These are phyloP conservation scores for Scopus umbretta DNA, from an alignment of 2,113 vertebrate species.

Conservation along the genomic window DNA sequence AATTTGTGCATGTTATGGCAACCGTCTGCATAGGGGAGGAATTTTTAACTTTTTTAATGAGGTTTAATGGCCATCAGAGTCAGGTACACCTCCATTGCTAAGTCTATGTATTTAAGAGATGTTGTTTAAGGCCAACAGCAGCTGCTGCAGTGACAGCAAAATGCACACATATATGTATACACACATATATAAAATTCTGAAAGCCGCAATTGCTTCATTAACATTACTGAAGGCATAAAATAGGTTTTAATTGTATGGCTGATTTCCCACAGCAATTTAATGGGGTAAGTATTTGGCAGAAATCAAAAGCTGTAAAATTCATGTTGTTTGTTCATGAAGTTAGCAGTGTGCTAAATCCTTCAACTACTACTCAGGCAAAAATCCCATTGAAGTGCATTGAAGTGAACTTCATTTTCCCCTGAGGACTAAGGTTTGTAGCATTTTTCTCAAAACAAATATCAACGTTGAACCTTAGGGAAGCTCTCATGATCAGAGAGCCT, in stretches of 20 bases:
- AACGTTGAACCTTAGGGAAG: neutral
- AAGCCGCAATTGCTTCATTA: conserved; percentile 55
- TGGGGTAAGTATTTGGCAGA: conserved; percentile 48
- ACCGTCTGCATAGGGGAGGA: neutral
- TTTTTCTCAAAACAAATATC: conserved; percentile 29
- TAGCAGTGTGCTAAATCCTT: conserved; percentile 29
- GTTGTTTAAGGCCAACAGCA: neutral
- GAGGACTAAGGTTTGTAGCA: neutral
- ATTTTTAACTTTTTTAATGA: neutral
- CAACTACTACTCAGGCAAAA: conserved; percentile 11
- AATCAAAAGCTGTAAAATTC: conserved; percentile 65
- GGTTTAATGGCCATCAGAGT: neutral
- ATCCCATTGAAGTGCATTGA: neutral
- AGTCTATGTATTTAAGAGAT: neutral
- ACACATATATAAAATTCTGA: neutral
- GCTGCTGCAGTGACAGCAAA: neutral
- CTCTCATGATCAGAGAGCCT: neutral
- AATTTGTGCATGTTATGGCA: neutral
- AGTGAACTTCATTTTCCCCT: conserved; percentile 5
- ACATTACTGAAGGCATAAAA: conserved; percentile 22
- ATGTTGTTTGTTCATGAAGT: conserved; percentile 45
- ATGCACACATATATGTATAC: neutral
- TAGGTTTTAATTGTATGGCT: conserved; percentile 49
- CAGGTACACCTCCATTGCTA: neutral
- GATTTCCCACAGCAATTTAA: conserved; percentile 56